These are phyloP conservation scores for Solenopsis fugax DNA, from an alignment of 1,140 invertebrate species.

Conservation along the genomic window DNA sequence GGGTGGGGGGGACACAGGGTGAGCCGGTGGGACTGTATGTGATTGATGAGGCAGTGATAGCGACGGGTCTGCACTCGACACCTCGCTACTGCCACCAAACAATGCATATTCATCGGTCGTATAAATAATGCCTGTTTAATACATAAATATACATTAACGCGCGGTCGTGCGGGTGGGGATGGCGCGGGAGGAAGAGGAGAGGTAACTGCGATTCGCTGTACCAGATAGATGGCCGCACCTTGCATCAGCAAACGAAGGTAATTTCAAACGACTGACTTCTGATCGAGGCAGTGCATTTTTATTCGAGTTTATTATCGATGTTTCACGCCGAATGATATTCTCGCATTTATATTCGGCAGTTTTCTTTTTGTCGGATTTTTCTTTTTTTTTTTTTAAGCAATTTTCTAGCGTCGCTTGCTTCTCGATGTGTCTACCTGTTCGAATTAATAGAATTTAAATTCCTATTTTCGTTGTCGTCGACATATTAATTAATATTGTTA, in stretches of 20 bases:
- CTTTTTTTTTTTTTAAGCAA: slow-evolving; percentile 27
- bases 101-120: slow-evolving; percentile 86
- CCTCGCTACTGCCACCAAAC: slow-evolving; percentile 84
- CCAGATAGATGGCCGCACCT: slow-evolving; percentile 13
- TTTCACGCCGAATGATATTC: slow-evolving; percentile 1
- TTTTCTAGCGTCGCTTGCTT: not conserved
- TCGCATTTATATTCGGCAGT: not conserved
- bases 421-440: not conserved
- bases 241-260: slow-evolving; percentile 47
- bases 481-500: slow-evolving; percentile 30
- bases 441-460: not conserved
- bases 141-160: slow-evolving; percentile 85
- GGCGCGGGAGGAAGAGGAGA: not conserved
- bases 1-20: slow-evolving; percentile 41
- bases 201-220: slow-evolving; percentile 25
- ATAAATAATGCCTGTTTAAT: slow-evolving; percentile 86
- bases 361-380: not conserved
- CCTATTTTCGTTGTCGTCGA: not conserved
- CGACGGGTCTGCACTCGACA: slow-evolving; percentile 86
- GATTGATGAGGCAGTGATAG: slow-evolving; percentile 86
- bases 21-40: slow-evolving; percentile 80
- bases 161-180: not conserved
- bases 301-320: slow-evolving; percentile 16
- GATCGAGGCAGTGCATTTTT: slow-evolving; percentile 34
- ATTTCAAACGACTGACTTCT: slow-evolving; percentile 32